These are phyloP conservation scores for Vulpes ferrilata DNA, from an alignment of 2,113 vertebrate species.

Conservation along the genomic window DNA sequence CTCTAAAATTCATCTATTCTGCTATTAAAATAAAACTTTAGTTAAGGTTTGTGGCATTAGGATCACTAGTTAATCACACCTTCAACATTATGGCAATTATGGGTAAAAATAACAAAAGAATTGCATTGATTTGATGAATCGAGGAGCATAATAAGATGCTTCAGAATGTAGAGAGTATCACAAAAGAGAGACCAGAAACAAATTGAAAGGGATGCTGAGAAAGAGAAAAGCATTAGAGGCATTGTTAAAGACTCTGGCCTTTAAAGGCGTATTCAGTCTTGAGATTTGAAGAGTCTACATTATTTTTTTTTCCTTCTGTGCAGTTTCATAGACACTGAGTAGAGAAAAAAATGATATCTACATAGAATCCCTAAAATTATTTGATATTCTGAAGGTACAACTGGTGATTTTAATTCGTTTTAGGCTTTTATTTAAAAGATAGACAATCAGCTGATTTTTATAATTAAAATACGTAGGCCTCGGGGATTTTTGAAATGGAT, in stretches of 20 bases:
- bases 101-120: not conserved
- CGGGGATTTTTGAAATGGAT: not conserved
- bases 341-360: not conserved
- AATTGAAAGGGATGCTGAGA: not conserved
- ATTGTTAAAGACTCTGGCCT: not conserved
- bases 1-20: not conserved
- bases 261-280: not conserved
- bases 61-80: not conserved
- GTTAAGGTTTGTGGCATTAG: not conserved
- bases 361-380: not conserved
- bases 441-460: not conserved
- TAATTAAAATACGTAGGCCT: not conserved
- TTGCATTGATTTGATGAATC: not conserved
- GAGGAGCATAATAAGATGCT: not conserved
- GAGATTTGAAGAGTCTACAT: not conserved
- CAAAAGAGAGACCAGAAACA: not conserved
- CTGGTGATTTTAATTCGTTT: not conserved
- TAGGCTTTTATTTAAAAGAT: constrained; percentile 19
- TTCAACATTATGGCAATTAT: not conserved
- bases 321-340: not conserved
- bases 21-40: not conserved
- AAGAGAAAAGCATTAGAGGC: not conserved
- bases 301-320: not conserved
- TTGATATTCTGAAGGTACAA: not conserved
- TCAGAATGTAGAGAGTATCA: not conserved